Evolutionary conservation across 2,888 invertebrate genomes (phyloP).

Genomic region (Rhingia rostrata): DNA sequence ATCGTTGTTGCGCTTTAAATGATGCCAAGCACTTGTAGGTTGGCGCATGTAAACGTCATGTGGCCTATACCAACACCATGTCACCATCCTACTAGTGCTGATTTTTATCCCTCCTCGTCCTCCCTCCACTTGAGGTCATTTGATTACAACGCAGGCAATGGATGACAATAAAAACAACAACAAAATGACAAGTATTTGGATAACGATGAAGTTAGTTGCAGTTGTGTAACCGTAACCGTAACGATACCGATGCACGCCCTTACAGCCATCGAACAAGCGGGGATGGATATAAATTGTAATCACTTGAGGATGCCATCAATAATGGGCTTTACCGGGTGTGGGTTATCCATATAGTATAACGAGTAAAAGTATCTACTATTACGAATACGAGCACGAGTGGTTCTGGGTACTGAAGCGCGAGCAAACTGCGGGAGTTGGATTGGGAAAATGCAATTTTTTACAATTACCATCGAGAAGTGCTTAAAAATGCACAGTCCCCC

Average conservation of each 20-base stretch:
- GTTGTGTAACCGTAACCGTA: constrained; percentile 45
- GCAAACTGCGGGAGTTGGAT: constrained; percentile 39
- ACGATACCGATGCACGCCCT: constrained; percentile 6
- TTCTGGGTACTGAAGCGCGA: not conserved
- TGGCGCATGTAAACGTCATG: constrained; percentile 24
- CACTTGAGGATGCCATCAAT: constrained; percentile 74
- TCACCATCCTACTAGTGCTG: constrained; percentile 23
- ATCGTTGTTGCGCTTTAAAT: too few species aligned
- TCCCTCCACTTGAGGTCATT: constrained; percentile 63
- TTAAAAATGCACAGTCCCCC: constrained; percentile 6
- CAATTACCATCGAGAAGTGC: constrained; percentile 56
- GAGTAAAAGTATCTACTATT: too few species aligned
- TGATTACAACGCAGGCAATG: constrained; percentile 49
- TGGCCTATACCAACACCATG: not conserved
- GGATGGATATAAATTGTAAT: constrained; percentile 66
- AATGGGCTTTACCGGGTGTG: constrained; percentile 65
- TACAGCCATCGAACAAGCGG: not conserved
- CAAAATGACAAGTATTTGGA: constrained; percentile 12
- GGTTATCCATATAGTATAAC: constrained; percentile 8
- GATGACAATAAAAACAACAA: constrained; percentile 33
- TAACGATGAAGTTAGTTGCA: constrained; percentile 54
- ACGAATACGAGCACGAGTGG: too few species aligned
- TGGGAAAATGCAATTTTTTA: constrained; percentile 65
- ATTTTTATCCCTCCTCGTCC: constrained; percentile 30
- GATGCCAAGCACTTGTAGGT: not conserved